These are phyloP conservation scores for Takifugu bimaculatus DNA, from an alignment of 2,113 vertebrate species.

Conservation along the genomic window DNA sequence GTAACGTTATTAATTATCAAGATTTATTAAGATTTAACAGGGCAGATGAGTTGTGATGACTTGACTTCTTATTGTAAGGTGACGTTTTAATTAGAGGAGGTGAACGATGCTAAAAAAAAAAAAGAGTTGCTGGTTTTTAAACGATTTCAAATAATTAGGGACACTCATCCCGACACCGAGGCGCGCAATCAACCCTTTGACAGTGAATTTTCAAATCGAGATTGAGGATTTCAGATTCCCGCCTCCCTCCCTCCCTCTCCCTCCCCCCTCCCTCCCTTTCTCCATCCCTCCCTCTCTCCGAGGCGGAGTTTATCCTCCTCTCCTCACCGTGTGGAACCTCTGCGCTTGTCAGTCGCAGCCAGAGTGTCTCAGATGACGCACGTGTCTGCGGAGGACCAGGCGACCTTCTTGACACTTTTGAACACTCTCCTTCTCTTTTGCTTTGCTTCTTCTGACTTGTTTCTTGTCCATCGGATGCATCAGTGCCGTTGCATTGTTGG, in stretches of 20 bases:
- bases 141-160: background rate
- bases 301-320: slow-evolving; percentile 63
- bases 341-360: slow-evolving; percentile 65
- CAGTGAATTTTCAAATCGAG: slow-evolving; percentile 37
- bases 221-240: slow-evolving; percentile 48
- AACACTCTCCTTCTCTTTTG: background rate
- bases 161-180: background rate
- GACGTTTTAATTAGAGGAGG: too few relatives aligned
- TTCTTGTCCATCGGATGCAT: too few relatives aligned
- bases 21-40: too few relatives aligned
- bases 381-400: background rate
- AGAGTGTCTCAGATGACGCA: slow-evolving; percentile 36
- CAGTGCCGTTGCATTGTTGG: background rate
- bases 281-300: slow-evolving; percentile 27
- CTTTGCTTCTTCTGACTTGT: background rate
- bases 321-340: slow-evolving; percentile 49
- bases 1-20: too few relatives aligned
- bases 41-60: too few relatives aligned
- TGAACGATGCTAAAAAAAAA: too few relatives aligned
- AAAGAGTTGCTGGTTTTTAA: background rate
- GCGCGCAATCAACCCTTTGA: slow-evolving; percentile 18
- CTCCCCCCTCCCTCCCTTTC: slow-evolving; percentile 8
- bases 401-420: slow-evolving; percentile 4
- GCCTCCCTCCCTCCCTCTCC: slow-evolving; percentile 21
- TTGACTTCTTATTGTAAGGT: too few relatives aligned